Percentiles rank a stretch among this genome's conserved stretches.
Conservation (phyloP, 2,113 vertebrate species). For the Zosterops japonicus region DNA sequence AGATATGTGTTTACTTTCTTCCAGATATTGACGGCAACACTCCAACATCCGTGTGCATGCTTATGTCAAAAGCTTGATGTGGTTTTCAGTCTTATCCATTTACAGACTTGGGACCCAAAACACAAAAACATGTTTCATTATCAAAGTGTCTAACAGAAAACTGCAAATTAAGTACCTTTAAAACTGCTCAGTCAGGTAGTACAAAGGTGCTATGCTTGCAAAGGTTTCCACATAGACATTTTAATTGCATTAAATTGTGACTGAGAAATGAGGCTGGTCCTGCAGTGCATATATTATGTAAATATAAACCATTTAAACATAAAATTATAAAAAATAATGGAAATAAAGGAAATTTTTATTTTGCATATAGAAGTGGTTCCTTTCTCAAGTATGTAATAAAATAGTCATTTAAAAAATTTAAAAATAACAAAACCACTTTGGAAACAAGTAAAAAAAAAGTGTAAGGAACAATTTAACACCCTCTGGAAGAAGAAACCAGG, state of each 20-base stretch:
- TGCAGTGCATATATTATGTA: slow-evolving; percentile 81
- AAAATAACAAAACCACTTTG: slow-evolving; percentile 24
- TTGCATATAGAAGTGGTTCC: background rate
- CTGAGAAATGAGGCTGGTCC: slow-evolving; percentile 77
- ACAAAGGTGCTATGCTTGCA: slow-evolving; percentile 78
- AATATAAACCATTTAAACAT: slow-evolving; percentile 73
- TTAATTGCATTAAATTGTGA: slow-evolving; percentile 83
- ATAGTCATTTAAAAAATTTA: background rate
- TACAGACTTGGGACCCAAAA: background rate
- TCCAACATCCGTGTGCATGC: background rate
- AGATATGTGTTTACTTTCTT: slow-evolving; percentile 20
- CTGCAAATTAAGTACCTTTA: slow-evolving; percentile 73
- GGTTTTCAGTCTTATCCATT: background rate
- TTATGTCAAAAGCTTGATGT: background rate
- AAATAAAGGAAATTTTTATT: slow-evolving; percentile 57
- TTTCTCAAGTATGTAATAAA: background rate
- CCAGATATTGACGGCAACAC: background rate
- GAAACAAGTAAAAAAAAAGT: slow-evolving; percentile 24
- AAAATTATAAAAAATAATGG: slow-evolving; percentile 66
- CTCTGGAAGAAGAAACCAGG: slow-evolving; percentile 30
- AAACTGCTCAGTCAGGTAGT: slow-evolving; percentile 77
- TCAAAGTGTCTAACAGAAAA: slow-evolving; percentile 69
- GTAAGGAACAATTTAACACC: slow-evolving; percentile 43
- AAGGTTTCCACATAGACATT: slow-evolving; percentile 71
- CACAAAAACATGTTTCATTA: slow-evolving; percentile 41